Base-by-base conservation (phyloP, 2,888 invertebrate species). In the Heliconius erato region DNA sequence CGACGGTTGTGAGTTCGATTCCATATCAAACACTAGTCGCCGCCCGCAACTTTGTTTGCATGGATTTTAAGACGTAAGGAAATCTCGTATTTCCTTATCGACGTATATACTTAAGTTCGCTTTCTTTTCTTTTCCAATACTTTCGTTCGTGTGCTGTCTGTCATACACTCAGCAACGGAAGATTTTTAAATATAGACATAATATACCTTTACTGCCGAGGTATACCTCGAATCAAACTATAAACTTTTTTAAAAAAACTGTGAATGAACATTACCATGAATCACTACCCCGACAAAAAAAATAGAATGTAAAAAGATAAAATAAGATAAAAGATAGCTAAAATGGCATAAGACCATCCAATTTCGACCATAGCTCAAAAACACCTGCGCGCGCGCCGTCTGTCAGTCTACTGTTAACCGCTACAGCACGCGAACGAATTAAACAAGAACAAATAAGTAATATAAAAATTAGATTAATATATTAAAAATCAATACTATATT, bases 301-400 rank as follows among this genome's bases (percentile, higher is more conserved):
- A 63, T 68, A 49, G 74, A 80, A 82, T 59, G 74, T 76, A 80
- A 80, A 28, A 69, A 78, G 35, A 40, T 67, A 28, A 28, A 28
- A 63, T n/a, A 63, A 67, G 67, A 67, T 76, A 84, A 83, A 74
- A 74, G 72, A 74, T 71, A 40, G 35, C 83, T 72, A 19, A 79
- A 74, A 82, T 49, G 74, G 90, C 91, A 93, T 92, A 89, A 91
- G 87, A 81, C 91, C 89, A 83, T 92, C 93, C 93, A 84, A 87
- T 87, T 89, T 89, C 89, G 91, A 92, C 90, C 89, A 85, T 85
- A 87, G 88, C 86, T 89, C 88, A 90, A 89, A 90, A 88, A 89
- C 91, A 93, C 91, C 91, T 92, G 93, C 91, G 89, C 84, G 0
- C 14, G 88, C 88, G 91, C 90, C 87, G 89, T 85, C 90, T 88